Evolutionary conservation across 2,888 invertebrate genomes (phyloP), one percentile per base, ranked within the genome.

Genomic region (Spilosoma lubricipeda): DNA sequence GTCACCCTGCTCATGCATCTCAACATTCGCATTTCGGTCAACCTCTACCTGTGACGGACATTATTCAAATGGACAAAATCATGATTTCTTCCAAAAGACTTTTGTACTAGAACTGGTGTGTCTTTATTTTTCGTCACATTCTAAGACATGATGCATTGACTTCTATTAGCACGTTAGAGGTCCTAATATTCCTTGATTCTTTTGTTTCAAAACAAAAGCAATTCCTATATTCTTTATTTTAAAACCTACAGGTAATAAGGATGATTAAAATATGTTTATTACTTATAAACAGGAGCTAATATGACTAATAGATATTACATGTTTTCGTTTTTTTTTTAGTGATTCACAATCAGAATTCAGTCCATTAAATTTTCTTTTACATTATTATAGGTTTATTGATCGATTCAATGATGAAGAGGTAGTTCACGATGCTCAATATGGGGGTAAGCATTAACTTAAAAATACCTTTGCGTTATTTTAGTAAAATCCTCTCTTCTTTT

Each of bases 351-450:
- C 45, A 15, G 45, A 45, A 45, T 45, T 45, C 15, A 15, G 15
- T 15, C 15, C 45, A 45, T 48, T 48, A 30, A 18, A 30, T 59
- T n/a, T 15, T 13, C 27, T 63, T 5, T 5, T 63, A 15, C 13
- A 30, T 27, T 27, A 30, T 70, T 70, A 11, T 56, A 70, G 70
- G 39, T 70, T 70, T 36, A 70, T 70, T 42, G 70, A 70, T 42
- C 39, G 23, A 56, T 52, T 42, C 30, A 63, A 70, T 70, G 70
- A 70, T 27, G 70, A 70, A 63, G 70, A 70, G n/a, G 27, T 70
- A 13, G 11, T 70, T 8, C 11, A 63, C 27, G 70, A 70, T 20
- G 42, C 39, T 5, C 42, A 63, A 63, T 70, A 63, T 70, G 30
- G 9, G 11, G 27, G 70, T 70, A 56, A 59, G 70, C 5, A 56